Evolutionary conservation across 2,888 invertebrate species (phyloP).

Genomic region (Entomobrya proxima): DNA sequence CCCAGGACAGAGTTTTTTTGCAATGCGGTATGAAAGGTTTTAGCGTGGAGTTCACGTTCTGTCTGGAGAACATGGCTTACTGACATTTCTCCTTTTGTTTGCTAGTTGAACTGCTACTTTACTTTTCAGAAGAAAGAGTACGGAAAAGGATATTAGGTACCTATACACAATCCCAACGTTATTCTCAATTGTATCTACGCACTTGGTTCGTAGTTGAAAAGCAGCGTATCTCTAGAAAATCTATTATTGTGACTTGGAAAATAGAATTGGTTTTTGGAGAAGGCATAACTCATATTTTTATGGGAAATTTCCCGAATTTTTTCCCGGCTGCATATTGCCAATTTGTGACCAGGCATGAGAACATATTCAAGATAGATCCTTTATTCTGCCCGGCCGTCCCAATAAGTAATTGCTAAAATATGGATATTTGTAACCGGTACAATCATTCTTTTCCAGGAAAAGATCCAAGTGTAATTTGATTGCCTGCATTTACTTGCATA

Average conservation of each 20-base stretch:
- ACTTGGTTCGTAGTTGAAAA: not conserved
- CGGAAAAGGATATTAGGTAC: not conserved
- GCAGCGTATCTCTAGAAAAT: conserved; percentile 31
- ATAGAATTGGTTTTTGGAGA: conserved; percentile 48
- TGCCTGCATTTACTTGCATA: no score
- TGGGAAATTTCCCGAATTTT: conserved; percentile 34
- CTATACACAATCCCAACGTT: not conserved
- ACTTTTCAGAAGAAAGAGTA: not conserved
- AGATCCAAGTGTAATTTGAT: no score
- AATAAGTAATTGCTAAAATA: not conserved
- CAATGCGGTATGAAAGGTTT: not conserved
- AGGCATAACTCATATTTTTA: conserved; percentile 62
- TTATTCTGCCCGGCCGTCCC: not conserved
- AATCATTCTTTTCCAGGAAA: not conserved
- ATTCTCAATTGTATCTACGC: not conserved
- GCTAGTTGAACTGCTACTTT: not conserved
- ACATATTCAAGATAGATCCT: not conserved
- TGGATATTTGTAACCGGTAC: not conserved
- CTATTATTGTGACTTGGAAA: conserved; percentile 55
- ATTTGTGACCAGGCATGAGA: conserved; percentile 6
- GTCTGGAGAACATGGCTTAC: conserved; percentile 26
- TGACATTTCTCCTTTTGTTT: conserved; percentile 49
- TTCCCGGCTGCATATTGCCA: conserved; percentile 25
- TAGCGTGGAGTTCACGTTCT: conserved; percentile 17
- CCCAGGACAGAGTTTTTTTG: conserved; percentile 17